These are phyloP conservation scores for Dryomyza anilis DNA, from an alignment of 2,888 invertebrate species.

Conservation along the genomic window DNA sequence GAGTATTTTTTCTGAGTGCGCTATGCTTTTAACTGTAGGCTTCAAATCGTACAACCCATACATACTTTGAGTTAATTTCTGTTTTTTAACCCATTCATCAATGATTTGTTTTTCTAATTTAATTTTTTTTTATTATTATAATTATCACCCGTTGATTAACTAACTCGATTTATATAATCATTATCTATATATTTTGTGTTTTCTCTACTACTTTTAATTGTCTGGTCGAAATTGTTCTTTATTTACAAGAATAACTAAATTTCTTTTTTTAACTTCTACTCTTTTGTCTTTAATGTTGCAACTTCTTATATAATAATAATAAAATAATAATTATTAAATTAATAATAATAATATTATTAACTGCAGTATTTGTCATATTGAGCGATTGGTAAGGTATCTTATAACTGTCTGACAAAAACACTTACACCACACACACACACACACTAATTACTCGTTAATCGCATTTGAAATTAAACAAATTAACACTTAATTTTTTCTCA, in stretches of 20 bases:
- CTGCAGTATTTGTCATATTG: slow-evolving; percentile 6
- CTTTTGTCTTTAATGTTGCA: slow-evolving; percentile 62
- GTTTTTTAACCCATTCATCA: too few relatives aligned
- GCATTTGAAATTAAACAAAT: too few relatives aligned
- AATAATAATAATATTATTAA: slow-evolving; percentile 4
- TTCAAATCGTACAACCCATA: too few relatives aligned
- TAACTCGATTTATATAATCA: background rate
- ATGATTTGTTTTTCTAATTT: too few relatives aligned
- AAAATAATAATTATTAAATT: slow-evolving; percentile 22
- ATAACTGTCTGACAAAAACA: too few relatives aligned
- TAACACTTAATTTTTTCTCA: too few relatives aligned
- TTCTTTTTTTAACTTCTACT: slow-evolving; percentile 52
- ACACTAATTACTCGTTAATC: background rate
- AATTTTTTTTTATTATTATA: too few relatives aligned
- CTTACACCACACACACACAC: background rate
- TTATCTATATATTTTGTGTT: background rate
- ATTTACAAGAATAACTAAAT: slow-evolving; percentile 36
- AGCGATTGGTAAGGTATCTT: background rate
- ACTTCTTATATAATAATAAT: slow-evolving; percentile 52
- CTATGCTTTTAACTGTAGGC: too few relatives aligned
- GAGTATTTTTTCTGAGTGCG: too few relatives aligned
- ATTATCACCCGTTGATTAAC: too few relatives aligned
- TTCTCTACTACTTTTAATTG: background rate
- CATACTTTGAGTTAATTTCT: too few relatives aligned
- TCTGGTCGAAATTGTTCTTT: slow-evolving; percentile 7